Conservation (phyloP, 64 coral and sea anemone genomes). For the Dendrophyllia cribrosa region DNA sequence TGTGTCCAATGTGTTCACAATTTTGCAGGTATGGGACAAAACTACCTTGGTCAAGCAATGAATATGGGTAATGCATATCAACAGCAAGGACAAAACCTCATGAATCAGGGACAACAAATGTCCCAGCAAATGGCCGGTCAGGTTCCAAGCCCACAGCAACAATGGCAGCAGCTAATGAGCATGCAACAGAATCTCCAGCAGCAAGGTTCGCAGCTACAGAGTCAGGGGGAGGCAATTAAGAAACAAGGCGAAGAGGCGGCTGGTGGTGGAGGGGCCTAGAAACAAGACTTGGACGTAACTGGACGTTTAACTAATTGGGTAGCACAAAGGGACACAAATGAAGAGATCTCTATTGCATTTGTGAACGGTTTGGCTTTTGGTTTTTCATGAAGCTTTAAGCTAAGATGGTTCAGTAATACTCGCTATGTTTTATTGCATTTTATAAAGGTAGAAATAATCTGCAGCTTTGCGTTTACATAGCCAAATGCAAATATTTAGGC, state of each 20-base stretch:
- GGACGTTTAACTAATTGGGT: background rate
- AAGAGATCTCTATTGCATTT: too few relatives aligned
- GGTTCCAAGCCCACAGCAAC: constrained; percentile 31
- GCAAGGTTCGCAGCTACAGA: constrained; percentile 18
- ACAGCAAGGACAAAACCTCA: constrained; percentile 8
- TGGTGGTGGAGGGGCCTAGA: constrained; percentile 7
- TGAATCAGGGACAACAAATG: constrained; percentile 35
- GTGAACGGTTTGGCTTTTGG: too few relatives aligned
- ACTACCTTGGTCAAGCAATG: constrained; percentile 31
- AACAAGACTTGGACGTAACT: background rate
- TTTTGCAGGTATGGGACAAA: constrained; percentile 27
- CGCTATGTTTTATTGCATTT: too few relatives aligned
- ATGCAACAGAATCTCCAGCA: constrained; percentile 14
- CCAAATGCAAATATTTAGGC: too few relatives aligned
- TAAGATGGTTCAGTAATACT: too few relatives aligned
- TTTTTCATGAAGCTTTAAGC: too few relatives aligned
- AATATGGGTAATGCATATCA: constrained; percentile 30
- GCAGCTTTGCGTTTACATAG: too few relatives aligned
- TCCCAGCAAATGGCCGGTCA: constrained; percentile 30
- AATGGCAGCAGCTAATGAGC: constrained; percentile 34
- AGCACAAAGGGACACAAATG: too few relatives aligned
- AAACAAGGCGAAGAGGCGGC: constrained; percentile 18
- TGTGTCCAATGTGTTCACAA: background rate
- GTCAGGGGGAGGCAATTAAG: constrained; percentile 13
- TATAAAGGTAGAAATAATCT: too few relatives aligned